A percentile compares a stretch with the other conserved stretches of the same genome.
Evolutionary conservation across 2,113 vertebrate species (phyloP).

Genomic region (Menura novaehollandiae): DNA sequence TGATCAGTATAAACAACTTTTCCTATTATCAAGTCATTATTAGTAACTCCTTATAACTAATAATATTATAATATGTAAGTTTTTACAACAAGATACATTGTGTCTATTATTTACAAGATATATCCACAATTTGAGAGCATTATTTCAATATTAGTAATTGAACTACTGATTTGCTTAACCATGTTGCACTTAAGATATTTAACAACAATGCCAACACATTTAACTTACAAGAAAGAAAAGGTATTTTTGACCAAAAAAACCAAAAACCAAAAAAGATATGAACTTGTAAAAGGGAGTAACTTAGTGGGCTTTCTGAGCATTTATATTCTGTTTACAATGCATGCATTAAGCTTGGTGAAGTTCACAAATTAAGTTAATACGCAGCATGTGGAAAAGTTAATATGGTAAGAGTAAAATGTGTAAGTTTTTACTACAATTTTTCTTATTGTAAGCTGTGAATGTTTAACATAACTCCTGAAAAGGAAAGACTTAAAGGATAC

Average conservation of each 20-base stretch:
- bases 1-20: not conserved
- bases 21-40: not conserved
- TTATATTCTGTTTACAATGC: not conserved
- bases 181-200: not conserved
- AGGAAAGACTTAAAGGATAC: not conserved
- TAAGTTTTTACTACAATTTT: not conserved
- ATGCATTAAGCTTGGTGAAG: not conserved
- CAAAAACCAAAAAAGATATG: not conserved
- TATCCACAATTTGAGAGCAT: not conserved
- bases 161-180: not conserved
- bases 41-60: not conserved
- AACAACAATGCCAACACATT: not conserved
- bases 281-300: not conserved
- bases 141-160: not conserved
- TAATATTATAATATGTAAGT: not conserved
- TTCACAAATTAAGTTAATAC: not conserved
- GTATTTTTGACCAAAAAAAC: not conserved
- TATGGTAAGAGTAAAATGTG: not conserved
- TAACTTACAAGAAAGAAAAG: not conserved
- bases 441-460: not conserved
- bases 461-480: not conserved
- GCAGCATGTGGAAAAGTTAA: not conserved
- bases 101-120: not conserved
- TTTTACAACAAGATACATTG: not conserved
- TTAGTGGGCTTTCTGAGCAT: not conserved